Base-by-base conservation (phyloP, 2,113 vertebrate species). In the Mionectes macconnelli region DNA sequence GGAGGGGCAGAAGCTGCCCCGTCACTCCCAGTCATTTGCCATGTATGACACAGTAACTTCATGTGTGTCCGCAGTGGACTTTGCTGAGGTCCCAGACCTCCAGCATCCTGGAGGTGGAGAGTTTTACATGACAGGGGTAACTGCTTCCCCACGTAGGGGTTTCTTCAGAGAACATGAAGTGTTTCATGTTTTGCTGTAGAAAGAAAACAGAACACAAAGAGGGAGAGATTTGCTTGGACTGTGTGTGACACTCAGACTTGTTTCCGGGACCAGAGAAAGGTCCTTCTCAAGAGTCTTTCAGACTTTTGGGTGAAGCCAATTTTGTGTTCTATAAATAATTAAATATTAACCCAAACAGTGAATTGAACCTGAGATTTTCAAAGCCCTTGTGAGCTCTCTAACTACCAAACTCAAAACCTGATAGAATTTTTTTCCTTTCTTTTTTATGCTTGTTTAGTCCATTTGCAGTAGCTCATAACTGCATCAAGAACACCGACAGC, bases 41-140 rank as follows among this genome's bases (percentile, higher is more conserved):
- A 4, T 3, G 8, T 20, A 21, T 1, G 2, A 19, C 10, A 10
- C 0, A 0, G 13, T n/a, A 28, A 14, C 9, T 17, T 35, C 21
- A 6, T 6, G 16, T n/a, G 37, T 25, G 27, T 12, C 4, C 42
- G 14, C 25, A 37, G 28, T 8, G n/a, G 21, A 12, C 31, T 35
- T n/a, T 35, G 31, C 53, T 7, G 1, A 3, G 50, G 12, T 4
- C 33, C 40, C 39, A 73, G 14, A 12, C 12, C 21, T 62, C 40
- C 50, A 25, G 0, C 4, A 30, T 81, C 8, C 53, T 33, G 20
- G 24, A 39, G 3, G 31, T 9, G 33, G 25, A n/a, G 50, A 23
- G 12, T 17, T 30, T 10, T 23, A 8, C 10, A 2, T 0, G 1
- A 13, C 15, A 52, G 8, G 14, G 31, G 33, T 33, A 50, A 39